These are phyloP conservation scores for Epinephelus cyanopodus DNA, from an alignment of 2,113 vertebrate species.

Conservation along the genomic window DNA sequence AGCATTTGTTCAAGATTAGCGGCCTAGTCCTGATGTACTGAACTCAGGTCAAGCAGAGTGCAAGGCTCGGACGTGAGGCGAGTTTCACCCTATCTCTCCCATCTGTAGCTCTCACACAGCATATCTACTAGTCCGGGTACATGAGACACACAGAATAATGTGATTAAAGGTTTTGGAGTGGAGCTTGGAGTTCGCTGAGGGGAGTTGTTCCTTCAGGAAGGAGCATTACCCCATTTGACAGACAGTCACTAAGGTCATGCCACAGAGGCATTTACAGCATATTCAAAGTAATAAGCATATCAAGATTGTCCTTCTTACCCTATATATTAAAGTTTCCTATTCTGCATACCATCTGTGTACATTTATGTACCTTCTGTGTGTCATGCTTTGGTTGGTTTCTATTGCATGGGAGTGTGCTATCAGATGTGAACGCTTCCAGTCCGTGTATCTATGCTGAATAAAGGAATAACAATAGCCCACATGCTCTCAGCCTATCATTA, in stretches of 20 bases:
- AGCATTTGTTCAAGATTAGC: conserved; percentile 87
- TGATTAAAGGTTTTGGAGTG: conserved; percentile 70
- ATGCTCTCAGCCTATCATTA: conserved; percentile 77
- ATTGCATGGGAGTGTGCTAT: conserved; percentile 51
- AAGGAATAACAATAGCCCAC: conserved; percentile 69
- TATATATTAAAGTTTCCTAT: background rate
- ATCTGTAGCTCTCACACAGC: conserved; percentile 74
- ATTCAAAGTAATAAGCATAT: conserved; percentile 35
- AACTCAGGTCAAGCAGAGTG: conserved; percentile 82
- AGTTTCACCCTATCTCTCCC: conserved; percentile 71
- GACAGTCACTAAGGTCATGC: conserved; percentile 42
- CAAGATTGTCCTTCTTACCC: conserved; percentile 30
- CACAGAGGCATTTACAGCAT: conserved; percentile 32
- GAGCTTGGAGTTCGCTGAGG: conserved; percentile 43
- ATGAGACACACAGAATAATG: conserved; percentile 74
- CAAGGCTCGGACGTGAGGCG: conserved; percentile 62
- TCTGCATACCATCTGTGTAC: conserved; percentile 15
- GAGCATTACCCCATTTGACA: conserved; percentile 46
- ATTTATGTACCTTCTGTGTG: conserved; percentile 25
- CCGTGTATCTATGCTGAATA: conserved; percentile 49
- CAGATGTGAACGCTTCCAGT: conserved; percentile 67
- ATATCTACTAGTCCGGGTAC: conserved; percentile 50
- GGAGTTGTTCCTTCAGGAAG: conserved; percentile 48
- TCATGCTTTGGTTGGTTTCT: conserved; percentile 46
- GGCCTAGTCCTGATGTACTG: conserved; percentile 74